These are phyloP conservation scores for Acropternis orthonyx DNA, from an alignment of 2,797 vertebrate species.

Conservation along the genomic window DNA sequence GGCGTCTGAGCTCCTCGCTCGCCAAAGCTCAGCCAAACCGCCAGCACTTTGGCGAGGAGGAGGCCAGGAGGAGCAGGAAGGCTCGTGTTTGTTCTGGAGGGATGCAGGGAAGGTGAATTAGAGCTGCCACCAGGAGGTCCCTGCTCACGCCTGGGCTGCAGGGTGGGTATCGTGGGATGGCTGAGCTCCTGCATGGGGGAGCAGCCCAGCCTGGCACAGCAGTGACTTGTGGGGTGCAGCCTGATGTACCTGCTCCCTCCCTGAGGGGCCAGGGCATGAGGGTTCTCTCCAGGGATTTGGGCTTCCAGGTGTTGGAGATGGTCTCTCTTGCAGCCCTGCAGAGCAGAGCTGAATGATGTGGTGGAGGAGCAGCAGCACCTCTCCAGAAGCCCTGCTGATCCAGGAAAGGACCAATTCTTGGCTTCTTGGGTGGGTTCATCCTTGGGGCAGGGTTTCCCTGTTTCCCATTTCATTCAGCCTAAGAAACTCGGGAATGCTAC, in stretches of 20 bases:
- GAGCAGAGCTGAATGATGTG: not conserved
- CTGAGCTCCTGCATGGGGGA: rapidly evolving
- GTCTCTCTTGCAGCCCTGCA: not conserved
- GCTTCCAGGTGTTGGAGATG: not conserved
- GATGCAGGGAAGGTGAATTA: not conserved
- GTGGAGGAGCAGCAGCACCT: not conserved
- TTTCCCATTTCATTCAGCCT: not conserved
- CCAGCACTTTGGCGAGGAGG: not conserved
- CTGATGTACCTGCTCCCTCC: not conserved
- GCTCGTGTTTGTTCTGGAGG: constrained; percentile 2
- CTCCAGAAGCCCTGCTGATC: not conserved
- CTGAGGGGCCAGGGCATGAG: rapidly evolving
- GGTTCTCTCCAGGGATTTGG: not conserved
- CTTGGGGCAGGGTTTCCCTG: not conserved
- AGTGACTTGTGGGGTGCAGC: not conserved
- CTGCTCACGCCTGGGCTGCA: not conserved
- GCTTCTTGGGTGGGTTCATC: not conserved
- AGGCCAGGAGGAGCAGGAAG: constrained; percentile 1
- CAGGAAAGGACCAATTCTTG: not conserved
- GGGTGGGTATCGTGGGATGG: not conserved
- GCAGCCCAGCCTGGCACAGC: not conserved
- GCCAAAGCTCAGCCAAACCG: not conserved
- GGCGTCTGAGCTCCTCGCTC: not conserved
- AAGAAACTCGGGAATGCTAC: not conserved
- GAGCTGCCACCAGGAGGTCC: not conserved